These are phyloP conservation scores for Tiphia femorata DNA, from an alignment of 2,888 invertebrate genomes.

Conservation along the genomic window DNA sequence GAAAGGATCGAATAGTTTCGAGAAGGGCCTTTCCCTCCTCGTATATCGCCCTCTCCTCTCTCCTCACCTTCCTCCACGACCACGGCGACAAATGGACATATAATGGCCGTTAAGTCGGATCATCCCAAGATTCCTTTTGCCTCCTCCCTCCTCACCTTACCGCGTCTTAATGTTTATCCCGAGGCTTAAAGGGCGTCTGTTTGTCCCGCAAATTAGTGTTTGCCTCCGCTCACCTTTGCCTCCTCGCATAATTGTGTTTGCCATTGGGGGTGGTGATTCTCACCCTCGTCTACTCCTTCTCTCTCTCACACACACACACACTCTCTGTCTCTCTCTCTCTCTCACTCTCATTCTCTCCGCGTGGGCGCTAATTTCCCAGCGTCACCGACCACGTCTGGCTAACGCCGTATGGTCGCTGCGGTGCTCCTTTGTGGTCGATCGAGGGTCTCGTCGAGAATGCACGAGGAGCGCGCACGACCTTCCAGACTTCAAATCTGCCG, in stretches of 20 bases:
- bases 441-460: conserved; percentile 40
- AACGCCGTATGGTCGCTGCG: conserved; percentile 19
- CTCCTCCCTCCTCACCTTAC: too few species aligned
- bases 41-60: too few species aligned
- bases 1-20: background rate
- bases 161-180: conserved; percentile 40
- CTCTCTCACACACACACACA: conserved; percentile 15
- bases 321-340: conserved; percentile 13
- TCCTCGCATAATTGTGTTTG: conserved; percentile 53
- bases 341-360: too few species aligned
- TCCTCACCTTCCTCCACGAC: background rate
- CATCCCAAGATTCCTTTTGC: too few species aligned
- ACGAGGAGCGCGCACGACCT: too few species aligned
- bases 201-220: conserved; percentile 51
- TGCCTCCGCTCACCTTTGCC: conserved; percentile 45
- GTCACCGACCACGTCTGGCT: conserved; percentile 35
- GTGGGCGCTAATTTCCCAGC: conserved; percentile 47
- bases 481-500: too few species aligned
- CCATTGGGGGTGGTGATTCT: too few species aligned
- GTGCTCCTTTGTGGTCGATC: conserved; percentile 46
- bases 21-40: too few species aligned
- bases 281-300: background rate
- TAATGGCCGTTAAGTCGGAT: conserved; percentile 45
- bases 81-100: conserved; percentile 27
- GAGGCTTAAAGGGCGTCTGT: conserved; percentile 39